phyloP scores from a whole-genome alignment of 1,140 invertebrate genomes.

The Nasonia vitripennis region DNA sequence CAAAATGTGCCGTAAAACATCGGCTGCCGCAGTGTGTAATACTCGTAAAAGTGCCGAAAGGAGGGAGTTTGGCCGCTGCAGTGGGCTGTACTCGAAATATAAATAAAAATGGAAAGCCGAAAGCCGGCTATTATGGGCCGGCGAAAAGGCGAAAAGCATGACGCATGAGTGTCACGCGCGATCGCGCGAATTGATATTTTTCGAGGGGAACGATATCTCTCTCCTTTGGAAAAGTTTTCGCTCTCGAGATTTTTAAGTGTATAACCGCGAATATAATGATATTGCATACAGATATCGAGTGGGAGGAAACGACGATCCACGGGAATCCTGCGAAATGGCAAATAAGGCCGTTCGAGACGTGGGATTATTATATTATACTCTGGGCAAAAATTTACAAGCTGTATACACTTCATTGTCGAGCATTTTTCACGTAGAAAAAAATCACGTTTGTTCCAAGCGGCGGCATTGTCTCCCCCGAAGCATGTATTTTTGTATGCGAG shows the following conservation, averaged over 20 bases:
- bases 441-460: conserved; percentile 23
- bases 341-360: background rate
- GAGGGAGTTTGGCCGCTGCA: conserved; percentile 21
- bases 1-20: conserved; percentile 9
- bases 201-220: conserved; percentile 50
- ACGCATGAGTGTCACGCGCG: conserved; percentile 61
- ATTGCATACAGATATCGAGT: too few species aligned
- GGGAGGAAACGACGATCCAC: too few species aligned
- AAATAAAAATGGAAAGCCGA: conserved; percentile 69
- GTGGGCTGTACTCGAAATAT: conserved; percentile 58
- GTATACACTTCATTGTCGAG: background rate
- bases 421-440: background rate
- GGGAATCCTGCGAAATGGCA: conserved; percentile 7
- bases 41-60: background rate
- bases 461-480: conserved; percentile 27
- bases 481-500: conserved; percentile 23
- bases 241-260: too few species aligned
- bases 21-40: background rate
- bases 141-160: conserved; percentile 64
- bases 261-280: too few species aligned
- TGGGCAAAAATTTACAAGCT: too few species aligned
- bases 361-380: too few species aligned
- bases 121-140: conserved; percentile 66
- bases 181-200: conserved; percentile 70
- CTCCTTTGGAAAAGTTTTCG: too few species aligned